Percentiles rank a stretch among this genome's conserved stretches.
phyloP scores from a whole-genome alignment of 2,888 invertebrate species.

The Scelioninae gen. 2 region DNA sequence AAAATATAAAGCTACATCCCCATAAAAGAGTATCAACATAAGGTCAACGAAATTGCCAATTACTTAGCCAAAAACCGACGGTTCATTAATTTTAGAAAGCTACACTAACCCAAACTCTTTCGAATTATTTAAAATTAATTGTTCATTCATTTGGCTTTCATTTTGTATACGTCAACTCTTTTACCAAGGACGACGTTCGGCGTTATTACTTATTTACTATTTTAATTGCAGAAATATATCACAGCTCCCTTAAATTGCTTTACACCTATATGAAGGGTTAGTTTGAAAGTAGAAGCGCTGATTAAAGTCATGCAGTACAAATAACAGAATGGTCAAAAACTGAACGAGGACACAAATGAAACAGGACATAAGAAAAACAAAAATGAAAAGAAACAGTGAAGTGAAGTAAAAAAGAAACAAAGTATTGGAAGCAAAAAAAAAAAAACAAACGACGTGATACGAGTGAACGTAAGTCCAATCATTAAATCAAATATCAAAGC shows the following conservation, averaged over 20 bases:
- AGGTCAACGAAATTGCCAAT: background rate
- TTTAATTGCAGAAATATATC: constrained; percentile 10
- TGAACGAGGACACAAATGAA: constrained; percentile 42
- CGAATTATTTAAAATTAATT: background rate
- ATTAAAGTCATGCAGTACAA: constrained; percentile 70
- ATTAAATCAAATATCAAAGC: constrained; percentile 15
- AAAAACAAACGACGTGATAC: too few species aligned
- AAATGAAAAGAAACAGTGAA: constrained; percentile 23
- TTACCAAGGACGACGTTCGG: constrained; percentile 14
- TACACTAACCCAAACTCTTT: too few species aligned
- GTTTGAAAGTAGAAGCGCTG: constrained; percentile 70
- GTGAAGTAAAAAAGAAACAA: constrained; percentile 23
- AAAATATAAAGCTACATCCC: constrained; percentile 6
- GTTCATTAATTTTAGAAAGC: too few species aligned
- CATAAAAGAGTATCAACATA: constrained; percentile 6
- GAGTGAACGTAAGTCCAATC: too few species aligned
- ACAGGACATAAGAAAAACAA: constrained; percentile 34
- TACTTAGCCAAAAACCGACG: too few species aligned
- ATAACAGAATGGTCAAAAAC: constrained; percentile 57
- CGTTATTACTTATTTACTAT: constrained; percentile 5
- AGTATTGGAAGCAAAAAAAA: constrained; percentile 11
- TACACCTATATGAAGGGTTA: constrained; percentile 60
- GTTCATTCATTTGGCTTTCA: too few species aligned
- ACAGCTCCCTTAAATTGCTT: constrained; percentile 44
- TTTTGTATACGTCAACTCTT: too few species aligned